These are phyloP conservation scores for Venusia cambrica DNA, from an alignment of 2,888 invertebrate genomes.

Conservation along the genomic window DNA sequence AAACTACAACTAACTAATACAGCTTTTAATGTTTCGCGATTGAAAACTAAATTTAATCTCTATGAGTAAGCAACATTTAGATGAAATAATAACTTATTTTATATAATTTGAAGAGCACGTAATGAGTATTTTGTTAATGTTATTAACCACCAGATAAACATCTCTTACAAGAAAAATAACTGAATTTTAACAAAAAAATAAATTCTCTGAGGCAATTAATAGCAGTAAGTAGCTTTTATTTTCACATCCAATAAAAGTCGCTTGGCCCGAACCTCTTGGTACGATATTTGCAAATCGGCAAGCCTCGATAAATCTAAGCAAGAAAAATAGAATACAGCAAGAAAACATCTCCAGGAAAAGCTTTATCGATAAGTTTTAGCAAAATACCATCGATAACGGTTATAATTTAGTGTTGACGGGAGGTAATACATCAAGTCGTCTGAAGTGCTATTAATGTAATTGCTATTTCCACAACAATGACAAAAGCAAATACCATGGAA, in stretches of 20 bases:
- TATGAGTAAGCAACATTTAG: too few species aligned
- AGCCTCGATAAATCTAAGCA: conserved; percentile 8
- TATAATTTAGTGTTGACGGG: conserved; percentile 25
- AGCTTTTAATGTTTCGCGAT: too few species aligned
- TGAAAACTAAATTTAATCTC: too few species aligned
- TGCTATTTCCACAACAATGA: conserved; percentile 24
- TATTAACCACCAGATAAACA: conserved; percentile 7
- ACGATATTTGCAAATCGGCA: conserved; percentile 11
- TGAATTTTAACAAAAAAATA: not conserved
- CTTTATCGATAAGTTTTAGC: conserved; percentile 10
- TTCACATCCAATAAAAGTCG: conserved; percentile 2
- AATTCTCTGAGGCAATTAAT: conserved; percentile 3
- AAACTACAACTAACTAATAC: too few species aligned
- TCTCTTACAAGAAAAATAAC: conserved; percentile 2
- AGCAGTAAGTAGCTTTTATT: too few species aligned
- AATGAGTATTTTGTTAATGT: too few species aligned
- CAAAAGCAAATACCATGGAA: conserved; percentile 16
- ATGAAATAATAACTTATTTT: too few species aligned
- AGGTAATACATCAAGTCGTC: conserved; percentile 24
- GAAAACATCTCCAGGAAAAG: conserved; percentile 14
- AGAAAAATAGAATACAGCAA: conserved; percentile 8
- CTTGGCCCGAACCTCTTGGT: conserved; percentile 3
- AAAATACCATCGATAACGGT: conserved; percentile 29
- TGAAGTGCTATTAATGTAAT: conserved; percentile 27
- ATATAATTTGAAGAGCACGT: too few species aligned